A percentile compares a stretch with the other conserved stretches of the same genome.
These are phyloP conservation scores for Himalopsyche anomala DNA, from an alignment of 2,888 invertebrate species.

Conservation along the genomic window DNA sequence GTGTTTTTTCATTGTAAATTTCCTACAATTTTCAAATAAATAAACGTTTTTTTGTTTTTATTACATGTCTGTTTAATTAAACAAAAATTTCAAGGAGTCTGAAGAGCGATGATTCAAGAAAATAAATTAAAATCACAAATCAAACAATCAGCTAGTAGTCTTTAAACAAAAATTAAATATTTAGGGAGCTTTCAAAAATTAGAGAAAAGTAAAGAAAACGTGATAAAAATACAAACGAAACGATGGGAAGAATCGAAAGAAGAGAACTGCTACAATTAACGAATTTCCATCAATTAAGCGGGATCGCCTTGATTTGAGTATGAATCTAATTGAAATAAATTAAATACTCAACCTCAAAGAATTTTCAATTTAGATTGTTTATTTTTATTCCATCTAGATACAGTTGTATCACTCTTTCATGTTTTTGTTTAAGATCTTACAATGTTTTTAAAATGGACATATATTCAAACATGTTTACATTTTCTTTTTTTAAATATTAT, in stretches of 20 bases:
- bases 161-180: slow-evolving; percentile 16
- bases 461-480: no score
- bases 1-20: no score
- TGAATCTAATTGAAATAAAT: slow-evolving; percentile 45
- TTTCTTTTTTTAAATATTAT: no score
- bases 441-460: no score
- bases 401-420: no score
- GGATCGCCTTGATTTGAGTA: slow-evolving; percentile 41
- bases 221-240: slow-evolving; percentile 45
- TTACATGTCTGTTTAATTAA: no score
- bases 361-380: not conserved
- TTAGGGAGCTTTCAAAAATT: slow-evolving; percentile 9
- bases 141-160: slow-evolving; percentile 4
- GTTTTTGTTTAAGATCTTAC: no score
- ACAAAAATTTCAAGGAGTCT: no score
- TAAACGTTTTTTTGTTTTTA: no score
- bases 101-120: not conserved
- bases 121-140: not conserved
- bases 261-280: slow-evolving; percentile 41
- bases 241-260: not conserved
- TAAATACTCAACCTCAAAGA: slow-evolving; percentile 5
- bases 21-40: no score
- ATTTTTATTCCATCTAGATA: not conserved
- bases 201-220: slow-evolving; percentile 24
- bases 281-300: slow-evolving; percentile 38